Evolutionary conservation across 2,113 vertebrate genomes (phyloP), one percentile per base, ranked within the genome.

Genomic region (Mastomys natalensis): DNA sequence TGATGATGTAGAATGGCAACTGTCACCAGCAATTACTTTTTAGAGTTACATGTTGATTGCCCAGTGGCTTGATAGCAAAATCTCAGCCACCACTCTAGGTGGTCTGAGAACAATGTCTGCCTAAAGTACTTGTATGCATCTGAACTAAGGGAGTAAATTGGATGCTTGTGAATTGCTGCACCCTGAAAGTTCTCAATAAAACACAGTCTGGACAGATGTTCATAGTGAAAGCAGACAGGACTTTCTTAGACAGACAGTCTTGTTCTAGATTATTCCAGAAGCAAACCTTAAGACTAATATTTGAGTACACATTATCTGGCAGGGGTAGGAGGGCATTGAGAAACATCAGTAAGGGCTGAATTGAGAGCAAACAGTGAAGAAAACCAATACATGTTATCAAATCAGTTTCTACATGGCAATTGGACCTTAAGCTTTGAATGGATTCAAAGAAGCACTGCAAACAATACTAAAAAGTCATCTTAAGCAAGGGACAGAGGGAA

Each of bases 1-100:
- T 97, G 90, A 70, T 64, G 58, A 66, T 88, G 93, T 1, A 70
- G 43, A 76, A 45, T 90, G 64, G 37, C 48, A 93, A 53, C 51
- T 89, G 29, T 80, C 40, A n/a, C 5, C 11, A 51, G 40, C 0
- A 74, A 7, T 53, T 60, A 64, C 66, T 95, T 85, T 97, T 26
- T 17, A 96, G 72, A 72, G n/a, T 77, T 87, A 95, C 72, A 19
- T 85, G 22, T 43, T 95, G 60, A 58, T 94, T 95, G 87, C 45
- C 92, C 48, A 87, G 12, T 72, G 77, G 60, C 85, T 87, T 4
- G 0, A 29, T 88, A 73, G 17, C 70, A 29, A 70, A 88, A 92
- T 29, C 21, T 51, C 77, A 53, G 5, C 2, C 1, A n/a, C 19
- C 16, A 34, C 22, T 22, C 15, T 74, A 51, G 19, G 8, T 15